Conservation (phyloP, 2,797 vertebrate species). For the Neoniphon sammara region DNA sequence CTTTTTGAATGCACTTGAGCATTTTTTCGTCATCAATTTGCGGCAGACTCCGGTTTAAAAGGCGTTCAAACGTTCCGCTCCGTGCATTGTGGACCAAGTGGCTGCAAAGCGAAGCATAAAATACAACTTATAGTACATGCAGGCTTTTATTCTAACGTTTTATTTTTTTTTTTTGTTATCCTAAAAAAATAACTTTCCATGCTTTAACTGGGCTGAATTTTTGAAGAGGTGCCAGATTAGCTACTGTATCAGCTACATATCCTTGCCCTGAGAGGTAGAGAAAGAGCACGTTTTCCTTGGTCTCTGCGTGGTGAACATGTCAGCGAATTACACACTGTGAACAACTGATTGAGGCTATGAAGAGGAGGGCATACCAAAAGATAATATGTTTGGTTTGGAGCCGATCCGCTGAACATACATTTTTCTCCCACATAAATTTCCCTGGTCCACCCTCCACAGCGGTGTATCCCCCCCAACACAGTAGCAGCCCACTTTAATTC, state of each 20-base stretch:
- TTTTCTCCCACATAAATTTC: slow-evolving; percentile 84
- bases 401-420: slow-evolving; percentile 83
- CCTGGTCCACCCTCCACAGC: slow-evolving; percentile 70
- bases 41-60: slow-evolving; percentile 69
- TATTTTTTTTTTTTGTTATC: slow-evolving; percentile 54
- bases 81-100: slow-evolving; percentile 63
- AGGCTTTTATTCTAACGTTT: slow-evolving; percentile 64
- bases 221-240: slow-evolving; percentile 79
- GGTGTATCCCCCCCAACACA: slow-evolving; percentile 47
- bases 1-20: slow-evolving; percentile 69
- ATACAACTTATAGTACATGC: slow-evolving; percentile 41
- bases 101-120: slow-evolving; percentile 61
- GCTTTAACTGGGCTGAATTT: slow-evolving; percentile 74
- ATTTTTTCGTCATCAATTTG: slow-evolving; percentile 75
- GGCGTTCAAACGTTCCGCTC: slow-evolving; percentile 61
- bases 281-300: slow-evolving; percentile 69
- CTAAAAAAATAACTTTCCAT: slow-evolving; percentile 64
- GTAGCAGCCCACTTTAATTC: slow-evolving; percentile 70
- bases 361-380: slow-evolving; percentile 81
- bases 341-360: slow-evolving; percentile 81
- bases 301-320: slow-evolving; percentile 79
- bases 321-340: slow-evolving; percentile 81
- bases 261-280: slow-evolving; percentile 73
- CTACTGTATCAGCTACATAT: slow-evolving; percentile 64
- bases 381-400: slow-evolving; percentile 84